A percentile compares a stretch with the other conserved stretches of the same genome.
Conservation (phyloP, 1,140 invertebrate genomes). For the Pogonomyrmex barbatus region DNA sequence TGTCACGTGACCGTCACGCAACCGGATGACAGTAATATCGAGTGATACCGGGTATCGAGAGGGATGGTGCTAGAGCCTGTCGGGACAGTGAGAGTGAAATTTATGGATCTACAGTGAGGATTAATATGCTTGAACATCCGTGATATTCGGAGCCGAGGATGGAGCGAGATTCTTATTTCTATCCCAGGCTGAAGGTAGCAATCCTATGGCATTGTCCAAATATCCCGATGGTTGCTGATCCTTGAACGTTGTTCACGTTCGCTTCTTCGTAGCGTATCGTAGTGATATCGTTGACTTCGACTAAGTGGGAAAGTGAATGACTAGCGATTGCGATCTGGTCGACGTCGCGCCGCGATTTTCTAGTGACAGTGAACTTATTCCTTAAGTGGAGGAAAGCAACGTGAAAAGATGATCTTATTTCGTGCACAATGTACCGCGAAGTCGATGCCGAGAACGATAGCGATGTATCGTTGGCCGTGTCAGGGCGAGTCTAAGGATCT, state of each 20-base stretch:
- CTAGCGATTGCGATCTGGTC: constrained; percentile 39
- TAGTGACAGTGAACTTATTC: constrained; percentile 64
- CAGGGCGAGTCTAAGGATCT: background rate
- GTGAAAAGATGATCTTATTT: constrained; percentile 21
- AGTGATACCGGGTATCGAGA: constrained; percentile 26
- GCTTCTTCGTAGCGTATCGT: background rate
- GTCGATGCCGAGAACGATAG: background rate
- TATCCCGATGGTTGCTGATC: constrained; percentile 5
- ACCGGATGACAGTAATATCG: constrained; percentile 39
- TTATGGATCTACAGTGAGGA: constrained; percentile 51
- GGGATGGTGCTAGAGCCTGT: background rate
- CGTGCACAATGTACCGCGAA: background rate
- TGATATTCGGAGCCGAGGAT: constrained; percentile 1
- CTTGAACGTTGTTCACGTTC: constrained; percentile 7
- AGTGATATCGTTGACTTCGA: constrained; percentile 30
- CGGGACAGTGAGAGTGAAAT: constrained; percentile 38
- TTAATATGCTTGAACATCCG: background rate
- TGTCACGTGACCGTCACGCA: constrained; percentile 18
- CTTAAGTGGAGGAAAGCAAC: background rate
- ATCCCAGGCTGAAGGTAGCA: background rate
- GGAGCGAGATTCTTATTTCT: background rate
- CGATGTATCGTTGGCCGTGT: background rate
- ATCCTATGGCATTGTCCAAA: background rate
- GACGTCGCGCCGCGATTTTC: background rate
- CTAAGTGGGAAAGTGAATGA: constrained; percentile 18